Evolutionary conservation across 2,113 vertebrate species (phyloP).

Genomic region (Chrysochloris asiatica): DNA sequence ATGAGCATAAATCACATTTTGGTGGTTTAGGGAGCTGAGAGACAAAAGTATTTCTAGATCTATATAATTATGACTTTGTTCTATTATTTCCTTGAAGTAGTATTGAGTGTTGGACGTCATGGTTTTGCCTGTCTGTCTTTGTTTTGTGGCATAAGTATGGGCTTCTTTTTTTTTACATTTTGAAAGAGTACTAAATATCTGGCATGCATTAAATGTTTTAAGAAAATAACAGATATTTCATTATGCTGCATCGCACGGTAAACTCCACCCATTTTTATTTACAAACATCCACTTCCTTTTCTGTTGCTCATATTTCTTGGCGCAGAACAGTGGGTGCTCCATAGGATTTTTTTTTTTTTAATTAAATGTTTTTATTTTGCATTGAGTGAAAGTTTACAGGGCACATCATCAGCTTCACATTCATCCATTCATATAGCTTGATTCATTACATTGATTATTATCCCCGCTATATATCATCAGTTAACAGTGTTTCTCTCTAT

Average conservation of each 20-base stretch:
- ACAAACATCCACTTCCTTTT: neutral
- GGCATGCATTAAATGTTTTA: neutral
- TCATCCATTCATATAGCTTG: no score
- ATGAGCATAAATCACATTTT: neutral
- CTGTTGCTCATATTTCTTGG: neutral
- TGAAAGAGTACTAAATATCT: neutral
- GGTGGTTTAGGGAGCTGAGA: neutral
- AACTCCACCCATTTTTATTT: neutral
- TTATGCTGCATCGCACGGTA: neutral
- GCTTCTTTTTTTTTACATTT: neutral
- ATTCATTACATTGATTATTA: no score
- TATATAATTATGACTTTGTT: neutral
- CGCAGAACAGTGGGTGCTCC: no score
- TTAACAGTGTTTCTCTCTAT: no score
- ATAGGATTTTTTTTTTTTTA: no score
- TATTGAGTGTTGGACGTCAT: neutral
- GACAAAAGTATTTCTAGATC: neutral
- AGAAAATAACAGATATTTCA: neutral
- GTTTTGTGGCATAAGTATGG: fast-evolving
- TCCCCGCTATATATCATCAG: no score
- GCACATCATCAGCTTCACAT: no score
- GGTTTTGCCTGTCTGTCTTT: neutral
- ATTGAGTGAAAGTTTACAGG: no score
- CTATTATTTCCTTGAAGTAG: neutral
- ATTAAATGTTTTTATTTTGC: no score